Evolutionary conservation across 2,797 vertebrate genomes (phyloP).

Genomic region (Cetoscarus ocellatus): DNA sequence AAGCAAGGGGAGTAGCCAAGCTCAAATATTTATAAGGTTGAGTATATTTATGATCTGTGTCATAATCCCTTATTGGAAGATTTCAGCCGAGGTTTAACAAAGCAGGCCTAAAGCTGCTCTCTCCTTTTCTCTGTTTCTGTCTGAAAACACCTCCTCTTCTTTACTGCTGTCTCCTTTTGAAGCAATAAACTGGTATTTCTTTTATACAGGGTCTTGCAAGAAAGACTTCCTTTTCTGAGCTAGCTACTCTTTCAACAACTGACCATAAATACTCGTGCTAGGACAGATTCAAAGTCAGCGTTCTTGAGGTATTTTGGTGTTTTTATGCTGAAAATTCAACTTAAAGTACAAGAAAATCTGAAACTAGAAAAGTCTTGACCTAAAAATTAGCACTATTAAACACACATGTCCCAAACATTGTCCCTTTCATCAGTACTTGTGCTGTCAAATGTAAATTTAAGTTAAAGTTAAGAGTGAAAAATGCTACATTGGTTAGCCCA

Average conservation of each 20-base stretch:
- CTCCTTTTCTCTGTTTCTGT: neutral
- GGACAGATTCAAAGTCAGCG: too few relatives aligned
- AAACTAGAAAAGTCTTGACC: too few relatives aligned
- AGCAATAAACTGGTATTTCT: neutral
- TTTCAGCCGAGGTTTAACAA: constrained; percentile 65
- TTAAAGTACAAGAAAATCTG: too few relatives aligned
- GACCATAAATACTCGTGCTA: too few relatives aligned
- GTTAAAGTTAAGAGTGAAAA: too few relatives aligned
- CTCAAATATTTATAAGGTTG: constrained; percentile 89
- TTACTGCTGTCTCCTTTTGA: neutral
- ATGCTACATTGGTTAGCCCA: too few relatives aligned
- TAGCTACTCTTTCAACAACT: neutral
- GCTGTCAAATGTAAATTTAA: too few relatives aligned
- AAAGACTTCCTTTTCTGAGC: neutral
- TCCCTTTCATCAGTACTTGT: too few relatives aligned
- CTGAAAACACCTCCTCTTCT: neutral
- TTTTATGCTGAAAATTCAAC: too few relatives aligned
- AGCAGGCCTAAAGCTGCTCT: constrained; percentile 31
- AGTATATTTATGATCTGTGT: constrained; percentile 88
- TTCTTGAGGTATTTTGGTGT: too few relatives aligned
- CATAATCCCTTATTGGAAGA: constrained; percentile 82
- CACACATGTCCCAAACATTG: too few relatives aligned
- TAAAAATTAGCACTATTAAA: too few relatives aligned
- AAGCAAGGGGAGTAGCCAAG: constrained; percentile 83
- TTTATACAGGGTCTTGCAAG: neutral